Evolutionary conservation across 2,113 vertebrate species (phyloP).

Genomic region (Phycodurus eques): DNA sequence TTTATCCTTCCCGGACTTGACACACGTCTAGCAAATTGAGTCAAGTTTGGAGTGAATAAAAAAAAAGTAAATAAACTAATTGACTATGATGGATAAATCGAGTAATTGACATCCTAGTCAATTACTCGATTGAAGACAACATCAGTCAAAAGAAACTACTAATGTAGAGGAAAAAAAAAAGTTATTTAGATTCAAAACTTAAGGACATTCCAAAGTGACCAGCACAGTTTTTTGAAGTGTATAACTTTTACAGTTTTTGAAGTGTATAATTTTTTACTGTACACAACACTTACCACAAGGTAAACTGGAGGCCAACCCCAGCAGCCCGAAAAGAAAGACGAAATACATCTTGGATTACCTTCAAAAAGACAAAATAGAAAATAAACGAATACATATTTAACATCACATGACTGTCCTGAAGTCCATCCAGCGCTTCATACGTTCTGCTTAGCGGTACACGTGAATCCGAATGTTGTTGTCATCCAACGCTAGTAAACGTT

Average conservation of each 20-base stretch:
- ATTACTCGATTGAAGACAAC: no score
- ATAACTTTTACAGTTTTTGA: no score
- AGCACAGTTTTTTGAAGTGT: no score
- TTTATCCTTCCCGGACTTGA: constrained; percentile 8
- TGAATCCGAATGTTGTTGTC: background rate
- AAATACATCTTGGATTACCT: constrained; percentile 52
- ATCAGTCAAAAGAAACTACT: no score
- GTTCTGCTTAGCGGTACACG: no score
- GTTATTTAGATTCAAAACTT: background rate
- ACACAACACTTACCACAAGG: constrained; percentile 57
- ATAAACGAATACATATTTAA: no score
- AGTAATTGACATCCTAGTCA: background rate
- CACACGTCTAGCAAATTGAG: background rate
- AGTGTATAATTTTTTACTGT: background rate
- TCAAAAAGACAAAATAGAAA: constrained; percentile 6
- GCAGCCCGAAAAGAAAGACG: constrained; percentile 42
- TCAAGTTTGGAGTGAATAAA: background rate
- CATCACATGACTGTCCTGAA: no score
- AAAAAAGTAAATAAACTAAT: no score
- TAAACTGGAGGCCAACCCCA: constrained; percentile 50
- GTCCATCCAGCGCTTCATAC: no score
- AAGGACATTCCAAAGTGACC: no score
- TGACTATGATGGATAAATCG: no score
- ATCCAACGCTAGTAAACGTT: background rate
- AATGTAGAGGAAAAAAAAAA: background rate